Evolutionary conservation across 2,797 vertebrate species (phyloP).

Genomic region (Sebastes wilsoni): DNA sequence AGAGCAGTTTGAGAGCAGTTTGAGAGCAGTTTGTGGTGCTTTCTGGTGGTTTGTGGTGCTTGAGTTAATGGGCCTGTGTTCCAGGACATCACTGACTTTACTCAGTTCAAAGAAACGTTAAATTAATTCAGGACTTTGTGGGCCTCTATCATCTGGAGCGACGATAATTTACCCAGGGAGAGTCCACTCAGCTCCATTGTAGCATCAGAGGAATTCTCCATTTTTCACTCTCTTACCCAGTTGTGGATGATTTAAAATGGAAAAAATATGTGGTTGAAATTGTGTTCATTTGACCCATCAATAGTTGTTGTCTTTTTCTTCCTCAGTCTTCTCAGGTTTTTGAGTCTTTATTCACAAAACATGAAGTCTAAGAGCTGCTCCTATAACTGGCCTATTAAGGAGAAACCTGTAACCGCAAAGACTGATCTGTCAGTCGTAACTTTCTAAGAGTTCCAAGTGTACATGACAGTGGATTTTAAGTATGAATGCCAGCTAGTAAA

Average conservation of each 20-base stretch:
- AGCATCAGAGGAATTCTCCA: background rate
- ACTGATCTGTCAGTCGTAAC: background rate
- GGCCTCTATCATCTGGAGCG: background rate
- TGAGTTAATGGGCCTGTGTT: slow-evolving; percentile 6
- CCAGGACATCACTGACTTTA: slow-evolving; percentile 6
- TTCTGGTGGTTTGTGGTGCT: background rate
- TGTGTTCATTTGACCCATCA: background rate
- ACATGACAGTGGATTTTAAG: background rate
- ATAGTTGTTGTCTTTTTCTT: background rate
- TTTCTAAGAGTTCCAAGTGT: background rate
- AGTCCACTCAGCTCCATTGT: background rate
- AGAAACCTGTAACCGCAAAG: background rate
- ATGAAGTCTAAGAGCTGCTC: background rate
- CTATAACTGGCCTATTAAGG: background rate
- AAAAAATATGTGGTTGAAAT: background rate
- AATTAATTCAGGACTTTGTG: slow-evolving; percentile 11
- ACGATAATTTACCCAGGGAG: background rate
- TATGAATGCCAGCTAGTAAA: background rate
- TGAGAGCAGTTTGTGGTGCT: background rate
- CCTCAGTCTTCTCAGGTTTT: background rate
- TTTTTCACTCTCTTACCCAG: background rate
- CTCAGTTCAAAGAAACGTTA: background rate
- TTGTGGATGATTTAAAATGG: background rate
- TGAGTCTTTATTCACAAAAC: background rate
- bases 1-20: background rate